phyloP scores from a whole-genome alignment of 2,113 vertebrate species.

The Strix aluco region DNA sequence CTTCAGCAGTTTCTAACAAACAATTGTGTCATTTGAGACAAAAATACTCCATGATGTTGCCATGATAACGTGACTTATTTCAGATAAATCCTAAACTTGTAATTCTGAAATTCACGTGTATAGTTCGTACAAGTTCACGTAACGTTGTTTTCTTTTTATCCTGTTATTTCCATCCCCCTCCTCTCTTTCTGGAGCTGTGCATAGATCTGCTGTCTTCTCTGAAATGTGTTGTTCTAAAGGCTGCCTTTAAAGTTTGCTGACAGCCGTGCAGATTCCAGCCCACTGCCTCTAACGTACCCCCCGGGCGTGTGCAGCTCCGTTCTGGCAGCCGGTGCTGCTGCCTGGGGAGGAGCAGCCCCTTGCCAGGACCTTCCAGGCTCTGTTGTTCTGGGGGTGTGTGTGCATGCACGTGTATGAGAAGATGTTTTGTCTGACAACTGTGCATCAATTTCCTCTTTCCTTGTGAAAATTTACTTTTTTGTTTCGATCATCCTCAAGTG shows the following conservation, averaged over 20 bases:
- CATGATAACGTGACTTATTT: too few relatives aligned
- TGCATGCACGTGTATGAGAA: fast-evolving
- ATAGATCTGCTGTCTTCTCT: neutral
- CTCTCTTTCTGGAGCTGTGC: neutral
- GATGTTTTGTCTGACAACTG: neutral
- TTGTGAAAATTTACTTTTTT: neutral
- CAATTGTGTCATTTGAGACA: neutral
- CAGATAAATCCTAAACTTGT: neutral
- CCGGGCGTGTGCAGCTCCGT: neutral
- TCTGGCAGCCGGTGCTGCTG: too few relatives aligned
- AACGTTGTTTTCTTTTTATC: neutral
- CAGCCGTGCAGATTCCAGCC: neutral
- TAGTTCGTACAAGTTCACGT: neutral
- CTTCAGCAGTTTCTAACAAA: neutral
- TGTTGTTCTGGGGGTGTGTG: fast-evolving
- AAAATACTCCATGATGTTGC: neutral
- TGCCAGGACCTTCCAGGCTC: neutral
- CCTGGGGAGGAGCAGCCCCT: neutral
- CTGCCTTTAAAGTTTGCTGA: neutral
- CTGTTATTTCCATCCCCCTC: neutral
- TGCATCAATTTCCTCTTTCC: neutral
- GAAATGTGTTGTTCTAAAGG: neutral
- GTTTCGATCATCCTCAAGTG: neutral
- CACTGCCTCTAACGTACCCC: neutral
- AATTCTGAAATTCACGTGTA: neutral